Percentiles rank a stretch among this genome's conserved stretches.
Conservation (phyloP, 2,888 invertebrate genomes). For the Ormia ochracea region DNA sequence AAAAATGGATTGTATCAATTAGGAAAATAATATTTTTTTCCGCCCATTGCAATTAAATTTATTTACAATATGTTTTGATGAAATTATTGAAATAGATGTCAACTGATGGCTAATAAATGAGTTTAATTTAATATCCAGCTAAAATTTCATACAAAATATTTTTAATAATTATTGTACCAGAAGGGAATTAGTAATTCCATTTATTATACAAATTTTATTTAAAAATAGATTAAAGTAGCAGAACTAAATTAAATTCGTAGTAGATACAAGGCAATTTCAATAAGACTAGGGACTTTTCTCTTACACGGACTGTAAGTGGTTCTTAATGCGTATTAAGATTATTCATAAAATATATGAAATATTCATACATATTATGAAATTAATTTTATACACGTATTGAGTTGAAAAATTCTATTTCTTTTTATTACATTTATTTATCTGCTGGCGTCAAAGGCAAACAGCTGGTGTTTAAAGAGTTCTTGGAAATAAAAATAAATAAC, state of each 20-base stretch:
- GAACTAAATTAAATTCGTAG: too few species aligned
- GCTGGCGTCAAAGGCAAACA: not conserved
- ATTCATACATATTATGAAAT: too few species aligned
- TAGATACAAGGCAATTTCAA: too few species aligned
- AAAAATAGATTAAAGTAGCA: not conserved
- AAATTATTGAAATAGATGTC: conserved; percentile 35
- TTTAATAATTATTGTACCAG: not conserved
- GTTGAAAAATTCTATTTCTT: not conserved
- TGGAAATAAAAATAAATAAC: not conserved
- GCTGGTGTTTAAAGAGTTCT: not conserved
- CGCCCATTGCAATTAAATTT: conserved; percentile 26
- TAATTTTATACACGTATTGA: too few species aligned
- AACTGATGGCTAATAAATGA: conserved; percentile 36
- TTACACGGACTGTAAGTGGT: too few species aligned
- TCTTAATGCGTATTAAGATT: too few species aligned
- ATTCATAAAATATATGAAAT: too few species aligned
- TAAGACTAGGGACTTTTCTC: too few species aligned
- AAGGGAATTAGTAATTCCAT: conserved; percentile 1
- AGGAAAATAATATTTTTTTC: not conserved
- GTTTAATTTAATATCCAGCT: not conserved
- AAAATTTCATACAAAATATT: conserved; percentile 7
- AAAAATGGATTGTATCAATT: conserved; percentile 12
- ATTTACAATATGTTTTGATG: conserved; percentile 31
- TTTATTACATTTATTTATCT: not conserved
- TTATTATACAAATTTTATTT: not conserved